Conservation (phyloP, 2,797 vertebrate genomes). For the Dermochelys coriacea region DNA sequence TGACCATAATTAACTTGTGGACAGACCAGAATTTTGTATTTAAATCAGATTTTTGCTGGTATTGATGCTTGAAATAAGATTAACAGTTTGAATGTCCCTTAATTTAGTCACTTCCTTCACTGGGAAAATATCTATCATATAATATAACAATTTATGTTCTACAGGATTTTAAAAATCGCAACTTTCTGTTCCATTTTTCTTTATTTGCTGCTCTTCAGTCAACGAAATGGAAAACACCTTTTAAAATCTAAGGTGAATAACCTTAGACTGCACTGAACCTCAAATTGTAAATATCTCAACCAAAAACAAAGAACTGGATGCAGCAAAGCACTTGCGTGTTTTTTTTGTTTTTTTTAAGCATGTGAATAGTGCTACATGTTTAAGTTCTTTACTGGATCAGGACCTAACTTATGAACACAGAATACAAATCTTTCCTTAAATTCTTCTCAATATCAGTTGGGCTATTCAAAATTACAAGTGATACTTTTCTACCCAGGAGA, state of each 20-base stretch:
- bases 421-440: background rate
- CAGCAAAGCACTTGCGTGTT: constrained; percentile 28
- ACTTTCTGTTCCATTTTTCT: background rate
- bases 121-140: background rate
- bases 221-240: background rate
- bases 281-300: constrained; percentile 18
- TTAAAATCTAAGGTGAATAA: background rate
- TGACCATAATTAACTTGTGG: background rate
- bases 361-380: background rate
- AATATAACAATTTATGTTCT: background rate
- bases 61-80: constrained; percentile 15
- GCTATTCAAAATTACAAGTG: constrained; percentile 12
- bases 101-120: background rate
- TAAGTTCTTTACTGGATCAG: constrained; percentile 50
- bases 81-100: background rate
- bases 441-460: constrained; percentile 30
- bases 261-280: constrained; percentile 11
- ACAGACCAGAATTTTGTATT: background rate
- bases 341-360: background rate
- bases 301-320: constrained; percentile 17
- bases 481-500: background rate
- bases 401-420: background rate
- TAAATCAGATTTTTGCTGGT: background rate
- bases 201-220: background rate
- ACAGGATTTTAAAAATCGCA: background rate